Conservation (phyloP, 2,113 vertebrate genomes). For the Aptenodytes forsteri region DNA sequence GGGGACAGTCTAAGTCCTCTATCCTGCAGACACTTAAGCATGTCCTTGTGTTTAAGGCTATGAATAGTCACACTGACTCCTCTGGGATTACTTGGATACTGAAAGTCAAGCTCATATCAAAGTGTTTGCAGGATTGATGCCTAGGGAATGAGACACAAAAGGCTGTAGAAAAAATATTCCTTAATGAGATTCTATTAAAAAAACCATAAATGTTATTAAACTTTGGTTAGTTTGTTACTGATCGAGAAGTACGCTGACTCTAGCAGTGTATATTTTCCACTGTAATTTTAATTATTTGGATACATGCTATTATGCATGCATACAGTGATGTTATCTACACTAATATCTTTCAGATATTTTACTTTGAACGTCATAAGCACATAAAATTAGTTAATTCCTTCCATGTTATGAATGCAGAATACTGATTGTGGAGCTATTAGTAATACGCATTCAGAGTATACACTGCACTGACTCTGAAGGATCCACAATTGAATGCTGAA, state of each 20-base stretch:
- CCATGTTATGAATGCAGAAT: constrained; percentile 14
- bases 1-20: neutral
- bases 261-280: neutral
- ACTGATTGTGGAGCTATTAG: constrained; percentile 35
- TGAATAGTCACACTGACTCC: neutral
- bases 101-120: neutral
- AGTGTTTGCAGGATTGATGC: neutral
- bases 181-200: neutral
- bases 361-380: constrained; percentile 34
- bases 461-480: neutral
- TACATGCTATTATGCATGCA: neutral
- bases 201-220: neutral
- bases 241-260: neutral
- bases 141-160: neutral
- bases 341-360: constrained; percentile 33
- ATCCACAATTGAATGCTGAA: constrained; percentile 38
- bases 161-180: neutral
- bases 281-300: neutral
- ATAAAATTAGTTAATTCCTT: constrained; percentile 55
- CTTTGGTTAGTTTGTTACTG: neutral
- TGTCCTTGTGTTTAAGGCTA: neutral
- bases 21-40: neutral
- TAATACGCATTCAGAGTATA: constrained; percentile 16
- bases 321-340: neutral
- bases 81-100: neutral